A percentile compares a stretch with the other conserved stretches of the same genome.
These are phyloP conservation scores for Pholis gunnellus DNA, from an alignment of 2,113 vertebrate species.

Conservation along the genomic window DNA sequence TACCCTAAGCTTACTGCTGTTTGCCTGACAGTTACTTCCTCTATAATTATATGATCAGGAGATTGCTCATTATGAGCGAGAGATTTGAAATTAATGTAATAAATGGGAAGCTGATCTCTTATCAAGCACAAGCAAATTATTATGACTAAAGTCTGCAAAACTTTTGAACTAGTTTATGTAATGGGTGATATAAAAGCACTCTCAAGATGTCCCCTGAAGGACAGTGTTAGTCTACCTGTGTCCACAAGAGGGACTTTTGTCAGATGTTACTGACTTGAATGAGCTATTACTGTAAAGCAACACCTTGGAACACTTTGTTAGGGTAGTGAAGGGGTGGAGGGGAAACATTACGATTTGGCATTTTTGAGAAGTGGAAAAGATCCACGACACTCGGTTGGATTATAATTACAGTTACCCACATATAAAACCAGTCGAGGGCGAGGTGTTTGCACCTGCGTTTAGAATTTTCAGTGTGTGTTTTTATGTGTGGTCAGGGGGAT, in stretches of 20 bases:
- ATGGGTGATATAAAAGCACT: conserved; percentile 12
- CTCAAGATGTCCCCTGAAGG: conserved; percentile 35
- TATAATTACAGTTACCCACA: conserved; percentile 6
- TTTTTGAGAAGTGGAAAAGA: conserved; percentile 24
- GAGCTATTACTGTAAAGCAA: conserved; percentile 2
- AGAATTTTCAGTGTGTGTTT: conserved; percentile 20
- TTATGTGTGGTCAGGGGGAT: conserved; percentile 30
- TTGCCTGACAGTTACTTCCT: conserved; percentile 55
- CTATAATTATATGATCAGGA: conserved; percentile 44
- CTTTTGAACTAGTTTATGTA: conserved; percentile 17
- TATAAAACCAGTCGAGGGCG: conserved; percentile 4
- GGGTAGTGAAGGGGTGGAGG: neutral
- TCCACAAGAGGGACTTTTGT: conserved; percentile 80
- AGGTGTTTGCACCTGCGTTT: conserved; percentile 14
- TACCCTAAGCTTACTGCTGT: conserved; percentile 55
- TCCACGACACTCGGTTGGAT: neutral
- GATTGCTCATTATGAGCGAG: conserved; percentile 41
- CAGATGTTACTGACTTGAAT: conserved; percentile 15
- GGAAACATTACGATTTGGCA: conserved; percentile 2
- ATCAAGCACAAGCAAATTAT: conserved; percentile 30
- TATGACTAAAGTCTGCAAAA: neutral
- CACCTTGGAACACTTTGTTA: conserved; percentile 19
- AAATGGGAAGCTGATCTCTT: conserved; percentile 15
- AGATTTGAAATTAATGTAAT: conserved; percentile 34
- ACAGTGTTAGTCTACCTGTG: conserved; percentile 57